These are phyloP conservation scores for Parotia lawesii DNA, from an alignment of 2,113 vertebrate species.

Conservation along the genomic window DNA sequence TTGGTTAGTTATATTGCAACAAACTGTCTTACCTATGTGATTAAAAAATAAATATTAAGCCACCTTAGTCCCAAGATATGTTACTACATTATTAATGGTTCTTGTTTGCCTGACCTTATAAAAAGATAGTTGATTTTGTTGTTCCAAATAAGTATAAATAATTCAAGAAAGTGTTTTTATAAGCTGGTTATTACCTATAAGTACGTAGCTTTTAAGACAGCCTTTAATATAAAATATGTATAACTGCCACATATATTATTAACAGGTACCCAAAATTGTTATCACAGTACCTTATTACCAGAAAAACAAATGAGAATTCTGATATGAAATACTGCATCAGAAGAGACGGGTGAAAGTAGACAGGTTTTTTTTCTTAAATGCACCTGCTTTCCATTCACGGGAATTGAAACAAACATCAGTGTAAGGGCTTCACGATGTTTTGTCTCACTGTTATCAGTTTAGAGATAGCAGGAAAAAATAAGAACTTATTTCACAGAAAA, in stretches of 20 bases:
- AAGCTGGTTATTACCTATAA: conserved; percentile 66
- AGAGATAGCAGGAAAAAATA: neutral
- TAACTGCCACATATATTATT: conserved; percentile 68
- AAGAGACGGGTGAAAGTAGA: neutral
- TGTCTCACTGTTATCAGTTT: neutral
- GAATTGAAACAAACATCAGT: neutral
- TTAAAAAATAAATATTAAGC: conserved; percentile 49
- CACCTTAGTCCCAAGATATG: neutral
- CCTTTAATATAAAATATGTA: conserved; percentile 72
- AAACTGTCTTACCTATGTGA: neutral
- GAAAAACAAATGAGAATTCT: conserved; percentile 17
- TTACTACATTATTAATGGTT: conserved; percentile 63
- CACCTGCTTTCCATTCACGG: neutral
- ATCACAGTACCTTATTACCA: conserved; percentile 8
- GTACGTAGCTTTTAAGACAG: conserved; percentile 65
- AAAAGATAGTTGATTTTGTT: conserved; percentile 63
- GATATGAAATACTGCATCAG: conserved; percentile 1
- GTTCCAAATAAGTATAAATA: conserved; percentile 68
- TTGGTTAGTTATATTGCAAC: conserved; percentile 19
- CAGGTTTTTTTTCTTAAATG: neutral
- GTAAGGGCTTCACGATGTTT: neutral
- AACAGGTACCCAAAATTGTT: conserved; percentile 50
- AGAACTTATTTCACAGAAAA: neutral
- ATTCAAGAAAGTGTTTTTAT: conserved; percentile 63
- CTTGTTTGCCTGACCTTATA: conserved; percentile 57